Base-by-base conservation (phyloP, 2,797 vertebrate species). In the Valencia hispanica region DNA sequence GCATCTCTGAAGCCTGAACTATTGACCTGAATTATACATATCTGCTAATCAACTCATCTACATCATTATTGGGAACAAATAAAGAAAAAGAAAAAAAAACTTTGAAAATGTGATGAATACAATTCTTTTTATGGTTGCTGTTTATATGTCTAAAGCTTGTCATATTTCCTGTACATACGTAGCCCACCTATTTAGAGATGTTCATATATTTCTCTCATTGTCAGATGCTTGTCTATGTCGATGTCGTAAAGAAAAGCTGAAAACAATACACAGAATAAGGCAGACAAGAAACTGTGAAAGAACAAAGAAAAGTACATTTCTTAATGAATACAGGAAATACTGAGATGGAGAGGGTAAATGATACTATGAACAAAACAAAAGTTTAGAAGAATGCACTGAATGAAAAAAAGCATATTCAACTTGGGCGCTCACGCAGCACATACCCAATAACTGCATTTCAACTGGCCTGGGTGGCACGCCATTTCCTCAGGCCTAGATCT, bases 401-500 rank as follows among this genome's bases (percentile, higher is more conserved):
- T 89, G 94, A 95, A 93, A 91, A n/a, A 92, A 95, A 92, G 88
- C 80, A 79, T 63, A 77, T 47, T 87, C 86, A 92, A 92, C 90
- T 85, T 78, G 88, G 89, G 94, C 90, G 84, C 82, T 93, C 94
- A 93, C 89, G 91, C 95, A 90, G 25, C 68, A 86, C 94, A 93
- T 85, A 51, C 86, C 91, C 87, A 93, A 93, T 95, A 93, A 95
- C 93, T 90, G 91, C 87, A 79, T 94, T 94, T 94, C 92, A 91
- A 90, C 91, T 88, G 72, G 89, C 83, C 88, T 81, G 88, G 88
- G 87, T 75, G 91, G 94, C 93, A 95, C 78, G 80, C 87, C 79
- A 81, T 92, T 94, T 95, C 92, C 93, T 89, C 93, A 91, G 89
- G 88, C 93, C 93, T 74, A 88, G 82, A 84, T 86, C 87, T 80